Evolutionary conservation across 2,888 invertebrate genomes (phyloP), one percentile per base, ranked within the genome.

Genomic region (Himalopsyche anomala): DNA sequence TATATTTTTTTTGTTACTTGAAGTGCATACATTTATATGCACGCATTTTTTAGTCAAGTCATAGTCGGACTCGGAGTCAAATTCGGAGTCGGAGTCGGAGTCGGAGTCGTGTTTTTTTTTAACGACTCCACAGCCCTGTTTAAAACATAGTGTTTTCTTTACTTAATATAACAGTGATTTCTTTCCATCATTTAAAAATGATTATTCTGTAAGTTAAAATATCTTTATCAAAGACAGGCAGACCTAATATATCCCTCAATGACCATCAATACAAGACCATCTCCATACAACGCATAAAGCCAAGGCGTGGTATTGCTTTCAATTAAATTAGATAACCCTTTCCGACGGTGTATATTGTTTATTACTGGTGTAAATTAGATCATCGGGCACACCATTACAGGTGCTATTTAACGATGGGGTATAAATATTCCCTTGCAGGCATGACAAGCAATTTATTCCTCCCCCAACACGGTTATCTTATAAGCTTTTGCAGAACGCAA

Each of bases 401-500:
- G 74, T 74, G 74, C n/a, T 74, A 74, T 74, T 74, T 74, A 74
- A 74, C 74, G 74, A 36, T 74, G 74, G 62, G 74, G 36, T 74
- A 74, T 74, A 74, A 74, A 74, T 36, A 74, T 74, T 28, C 38
- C 74, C 74, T 15, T 15, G 74, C 28, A 74, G 74, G 38, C 74
- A 74, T 74, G 36, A 36, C 36, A 12, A 36, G 74, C 9, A 74
- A 74, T 74, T 74, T 74, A 74, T 74, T 74, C 74, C 74, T 28
- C 74, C 74, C 74, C 74, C 74, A 74, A 38, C 74, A 36, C 36
- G 74, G 12, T 36, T 28, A 38, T 28, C 74, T 38, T 38, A 74
- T 62, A 74, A 74, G 74, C 74, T 74, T 36, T 74, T 36, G 74
- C 36, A 36, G 12, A 12, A 38, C 12, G 19, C 74, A 74, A 12